Evolutionary conservation across 2,888 invertebrate genomes (phyloP).

Genomic region (Zygothrica quintamaculata): DNA sequence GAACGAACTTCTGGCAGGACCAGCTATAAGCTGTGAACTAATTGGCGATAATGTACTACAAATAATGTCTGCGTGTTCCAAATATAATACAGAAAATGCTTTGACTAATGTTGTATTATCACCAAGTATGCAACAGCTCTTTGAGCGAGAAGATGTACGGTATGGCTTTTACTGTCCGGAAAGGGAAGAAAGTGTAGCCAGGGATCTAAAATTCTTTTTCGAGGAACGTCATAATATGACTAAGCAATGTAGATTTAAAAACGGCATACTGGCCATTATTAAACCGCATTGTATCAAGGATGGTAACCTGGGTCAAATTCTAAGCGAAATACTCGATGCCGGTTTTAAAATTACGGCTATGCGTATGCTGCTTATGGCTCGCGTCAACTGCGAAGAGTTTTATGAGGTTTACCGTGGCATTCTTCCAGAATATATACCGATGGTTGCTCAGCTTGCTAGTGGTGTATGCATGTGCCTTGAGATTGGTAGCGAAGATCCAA

Average conservation of each 20-base stretch:
- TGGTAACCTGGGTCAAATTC: constrained; percentile 88
- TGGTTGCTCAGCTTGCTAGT: constrained; percentile 93
- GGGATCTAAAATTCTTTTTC: constrained; percentile 87
- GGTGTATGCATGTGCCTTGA: constrained; percentile 95
- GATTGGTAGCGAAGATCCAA: constrained; percentile 88
- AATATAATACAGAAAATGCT: constrained; percentile 57
- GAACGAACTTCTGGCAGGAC: constrained; percentile 77
- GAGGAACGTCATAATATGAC: constrained; percentile 86
- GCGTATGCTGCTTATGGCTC: constrained; percentile 91
- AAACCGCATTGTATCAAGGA: constrained; percentile 95
- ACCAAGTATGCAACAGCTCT: constrained; percentile 87
- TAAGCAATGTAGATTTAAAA: constrained; percentile 86
- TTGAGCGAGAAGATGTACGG: constrained; percentile 88
- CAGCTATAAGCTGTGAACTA: constrained; percentile 81
- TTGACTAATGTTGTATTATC: constrained; percentile 54
- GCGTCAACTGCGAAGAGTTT: constrained; percentile 94
- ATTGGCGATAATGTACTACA: constrained; percentile 82
- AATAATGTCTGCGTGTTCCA: constrained; percentile 72
- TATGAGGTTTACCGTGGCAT: constrained; percentile 97
- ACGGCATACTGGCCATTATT: constrained; percentile 92
- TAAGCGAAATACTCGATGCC: constrained; percentile 90
- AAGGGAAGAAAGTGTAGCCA: constrained; percentile 83
- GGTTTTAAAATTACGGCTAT: constrained; percentile 92
- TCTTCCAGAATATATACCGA: constrained; percentile 91
- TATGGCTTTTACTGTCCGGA: constrained; percentile 90